Base-by-base conservation (phyloP, 2,888 invertebrate genomes). In the Cephus runcator region DNA sequence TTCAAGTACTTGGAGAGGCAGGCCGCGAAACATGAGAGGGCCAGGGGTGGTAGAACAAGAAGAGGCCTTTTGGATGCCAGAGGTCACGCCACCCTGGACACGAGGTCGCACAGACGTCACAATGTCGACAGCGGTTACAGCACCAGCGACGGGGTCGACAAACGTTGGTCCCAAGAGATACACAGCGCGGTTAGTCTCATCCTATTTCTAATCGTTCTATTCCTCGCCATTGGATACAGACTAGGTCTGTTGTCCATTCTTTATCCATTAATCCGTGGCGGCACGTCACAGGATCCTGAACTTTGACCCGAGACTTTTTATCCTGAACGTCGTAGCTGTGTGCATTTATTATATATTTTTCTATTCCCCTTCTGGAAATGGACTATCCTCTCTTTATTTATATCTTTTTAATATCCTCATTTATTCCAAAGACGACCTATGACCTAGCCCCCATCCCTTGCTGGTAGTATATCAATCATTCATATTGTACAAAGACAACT, bases 1-100 rank as follows among this genome's bases (percentile, higher is more conserved):
- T 98, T 98, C 93, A 98, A 98, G 92, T 98, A 96, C 92, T 93
- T 98, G 85, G 98, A 98, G 91, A 96, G 96, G 88, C 96, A 97
- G 93, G 97, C 97, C 75, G 94, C 94, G 88, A 96, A 96, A 92
- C 93, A 94, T 87, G 94, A 95, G 84, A 91, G 92, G 82, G 92
- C 93, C 83, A 89, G 92, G 81, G 91, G 92, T 12, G 91, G 92
- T 77, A 88, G 91, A 33, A 88, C 94, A 93, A 87, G 87, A 92
- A 80, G 92, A 91, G 82, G 88, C 92, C 87, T 92, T 92, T 92
- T 91, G 92, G 92, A 92, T 93, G 87, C 90, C 91, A 87, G 93
- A 92, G 90, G 93, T 92, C 86, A 92, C 92, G 88, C 90, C 92
- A 91, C 91, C 91, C 82, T 90, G 30, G 93, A 93, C 88, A 85